Evolutionary conservation across 2,797 vertebrate species (phyloP).

Genomic region (Ciconia nigra): DNA sequence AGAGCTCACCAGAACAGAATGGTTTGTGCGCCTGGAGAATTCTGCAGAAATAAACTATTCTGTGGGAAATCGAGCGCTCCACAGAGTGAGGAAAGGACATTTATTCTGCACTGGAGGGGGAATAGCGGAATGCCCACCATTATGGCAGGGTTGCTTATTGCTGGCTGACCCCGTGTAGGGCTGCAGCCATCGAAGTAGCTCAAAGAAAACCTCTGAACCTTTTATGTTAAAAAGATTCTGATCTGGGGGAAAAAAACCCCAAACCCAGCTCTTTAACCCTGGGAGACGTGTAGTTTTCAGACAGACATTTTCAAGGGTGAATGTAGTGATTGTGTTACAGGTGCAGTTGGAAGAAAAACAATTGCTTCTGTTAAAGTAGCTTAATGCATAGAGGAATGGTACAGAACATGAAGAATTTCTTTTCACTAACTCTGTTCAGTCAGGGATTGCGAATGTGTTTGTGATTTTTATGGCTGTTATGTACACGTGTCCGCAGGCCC

Average conservation of each 20-base stretch:
- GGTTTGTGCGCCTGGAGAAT: slow-evolving; percentile 54
- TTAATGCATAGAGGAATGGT: neutral
- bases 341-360: slow-evolving; percentile 18
- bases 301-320: slow-evolving; percentile 18
- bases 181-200: neutral
- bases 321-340: neutral
- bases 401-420: slow-evolving; percentile 30
- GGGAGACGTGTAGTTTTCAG: neutral
- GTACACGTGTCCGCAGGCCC: neutral
- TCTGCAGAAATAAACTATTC: slow-evolving; percentile 33
- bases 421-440: slow-evolving; percentile 53
- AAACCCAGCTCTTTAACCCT: neutral
- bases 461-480: slow-evolving; percentile 6
- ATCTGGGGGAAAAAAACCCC: neutral
- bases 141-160: neutral
- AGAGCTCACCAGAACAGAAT: slow-evolving; percentile 71
- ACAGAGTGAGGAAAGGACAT: slow-evolving; percentile 38
- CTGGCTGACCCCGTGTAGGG: neutral
- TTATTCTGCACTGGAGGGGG: slow-evolving; percentile 16
- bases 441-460: neutral
- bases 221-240: neutral
- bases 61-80: slow-evolving; percentile 11
- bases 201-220: neutral
- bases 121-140: neutral
- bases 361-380: slow-evolving; percentile 30